phyloP scores from a whole-genome alignment of 2,797 vertebrate species.

The Aulostomus chinensis region DNA sequence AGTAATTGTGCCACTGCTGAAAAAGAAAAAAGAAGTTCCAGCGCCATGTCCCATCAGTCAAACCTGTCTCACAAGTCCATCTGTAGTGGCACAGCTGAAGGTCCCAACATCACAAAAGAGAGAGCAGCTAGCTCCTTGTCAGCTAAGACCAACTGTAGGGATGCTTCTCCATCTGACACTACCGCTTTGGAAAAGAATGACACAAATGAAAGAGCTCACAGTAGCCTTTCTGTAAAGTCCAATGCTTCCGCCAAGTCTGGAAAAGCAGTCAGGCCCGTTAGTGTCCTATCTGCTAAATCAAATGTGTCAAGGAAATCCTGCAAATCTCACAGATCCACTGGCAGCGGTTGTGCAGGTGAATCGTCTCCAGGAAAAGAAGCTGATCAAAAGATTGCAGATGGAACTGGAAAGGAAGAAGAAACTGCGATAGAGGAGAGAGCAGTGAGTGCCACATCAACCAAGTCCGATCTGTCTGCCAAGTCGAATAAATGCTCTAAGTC shows the following conservation, averaged over 20 bases:
- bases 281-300: constrained; percentile 36
- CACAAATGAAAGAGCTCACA: constrained; percentile 22
- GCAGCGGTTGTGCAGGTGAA: constrained; percentile 28
- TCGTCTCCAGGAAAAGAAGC: constrained; percentile 12
- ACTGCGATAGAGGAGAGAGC: constrained; percentile 43
- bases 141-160: constrained; percentile 30
- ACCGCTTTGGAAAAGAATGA: constrained; percentile 16
- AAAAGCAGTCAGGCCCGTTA: constrained; percentile 36
- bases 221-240: constrained; percentile 39
- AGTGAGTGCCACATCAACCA: constrained; percentile 57
- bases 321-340: constrained; percentile 49
- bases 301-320: constrained; percentile 59
- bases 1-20: constrained; percentile 12
- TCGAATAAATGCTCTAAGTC: constrained; percentile 54
- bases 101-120: constrained; percentile 17
- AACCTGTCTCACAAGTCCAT: constrained; percentile 49
- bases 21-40: constrained; percentile 37
- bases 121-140: constrained; percentile 52
- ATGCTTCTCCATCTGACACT: constrained; percentile 8
- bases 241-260: constrained; percentile 18
- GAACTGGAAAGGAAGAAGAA: constrained; percentile 10
- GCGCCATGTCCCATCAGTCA: constrained; percentile 42
- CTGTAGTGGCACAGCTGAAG: constrained; percentile 38
- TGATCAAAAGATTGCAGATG: background rate
- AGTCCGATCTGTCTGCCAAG: constrained; percentile 56